Base-by-base conservation (phyloP, 2,797 vertebrate species). In the Gymnothorax javanicus region DNA sequence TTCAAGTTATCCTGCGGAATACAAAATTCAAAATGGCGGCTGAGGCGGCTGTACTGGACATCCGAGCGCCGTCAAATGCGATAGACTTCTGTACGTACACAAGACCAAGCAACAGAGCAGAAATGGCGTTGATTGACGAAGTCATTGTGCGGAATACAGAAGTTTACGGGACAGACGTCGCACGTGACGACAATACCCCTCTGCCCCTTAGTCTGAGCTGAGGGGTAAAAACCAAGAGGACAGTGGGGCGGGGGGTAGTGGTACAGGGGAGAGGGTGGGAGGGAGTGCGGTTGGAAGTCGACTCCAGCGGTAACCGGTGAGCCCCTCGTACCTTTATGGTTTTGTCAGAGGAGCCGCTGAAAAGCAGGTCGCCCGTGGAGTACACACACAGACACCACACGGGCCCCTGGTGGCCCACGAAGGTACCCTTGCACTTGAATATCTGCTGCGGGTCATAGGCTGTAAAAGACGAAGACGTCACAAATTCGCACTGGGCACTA, bases 361-460 rank as follows among this genome's bases (percentile, higher is more conserved):
- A 99, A 82, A 99, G 98, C 89, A 99, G 92, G 93, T 99, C 99
- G 82, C 99, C 99, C 2, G 98, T 99, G 90, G 99, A 99, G 93
- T 99, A 99, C 90, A 99, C 98, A 0, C 98, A 99, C 85, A 99
- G 94, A 90, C 99, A 99, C 98, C 99, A 99, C 56, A 99, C 99
- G 0, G 98, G 99, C 87, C 99, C 99, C 92, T 99, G 99, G 94
- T 99, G 99, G 17, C 98, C 99, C 86, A 99, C 98, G 27, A 99
- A 99, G 2, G 99, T 99, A 17, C 99, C 99, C 92, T 99, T 99
- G 92, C 99, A 99, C 93, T 99, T 99, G 93, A 99, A 99, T 95
- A 99, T 99, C 95, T 99, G 98, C 96, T 99, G 98, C 4, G 99
- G 99, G 90, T 99, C 99, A 0, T 99, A 99, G 7, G 99, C 99